Evolutionary conservation across 2,797 vertebrate species (phyloP).

Genomic region (Gallinago nigripennis): DNA sequence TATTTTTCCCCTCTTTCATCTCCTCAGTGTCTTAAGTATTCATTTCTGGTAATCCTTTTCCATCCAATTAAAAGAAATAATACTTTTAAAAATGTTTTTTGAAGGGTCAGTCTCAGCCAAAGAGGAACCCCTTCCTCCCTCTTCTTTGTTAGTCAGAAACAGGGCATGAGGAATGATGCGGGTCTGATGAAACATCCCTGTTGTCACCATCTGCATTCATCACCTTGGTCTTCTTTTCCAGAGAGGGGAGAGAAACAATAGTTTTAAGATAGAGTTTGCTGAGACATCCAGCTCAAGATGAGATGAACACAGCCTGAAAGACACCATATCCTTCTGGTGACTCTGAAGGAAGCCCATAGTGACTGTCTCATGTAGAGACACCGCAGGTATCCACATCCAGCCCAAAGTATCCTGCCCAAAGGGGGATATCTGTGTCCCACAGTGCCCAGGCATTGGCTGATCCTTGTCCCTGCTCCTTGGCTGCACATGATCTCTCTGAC

Average conservation of each 20-base stretch:
- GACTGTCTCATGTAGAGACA: neutral
- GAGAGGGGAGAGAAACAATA: neutral
- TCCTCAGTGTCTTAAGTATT: neutral
- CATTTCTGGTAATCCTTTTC: neutral
- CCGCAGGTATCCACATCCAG: neutral
- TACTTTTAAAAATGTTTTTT: neutral
- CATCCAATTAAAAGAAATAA: rapidly evolving
- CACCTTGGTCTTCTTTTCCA: neutral
- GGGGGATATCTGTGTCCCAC: neutral
- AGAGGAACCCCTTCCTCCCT: neutral
- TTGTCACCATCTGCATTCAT: neutral
- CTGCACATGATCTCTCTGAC: neutral
- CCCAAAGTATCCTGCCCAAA: neutral
- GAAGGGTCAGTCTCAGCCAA: neutral
- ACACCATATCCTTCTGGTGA: rapidly evolving
- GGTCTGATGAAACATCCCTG: rapidly evolving
- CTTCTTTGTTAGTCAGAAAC: neutral
- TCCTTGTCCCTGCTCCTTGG: neutral
- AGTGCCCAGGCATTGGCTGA: neutral
- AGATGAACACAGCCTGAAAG: neutral
- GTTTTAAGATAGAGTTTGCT: neutral
- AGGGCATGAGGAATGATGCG: neutral
- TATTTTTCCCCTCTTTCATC: too few relatives aligned
- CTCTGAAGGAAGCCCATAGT: neutral
- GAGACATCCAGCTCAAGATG: neutral